phyloP scores from a whole-genome alignment of 1,140 invertebrate species.

The Venustaconcha ellipsiformis region DNA sequence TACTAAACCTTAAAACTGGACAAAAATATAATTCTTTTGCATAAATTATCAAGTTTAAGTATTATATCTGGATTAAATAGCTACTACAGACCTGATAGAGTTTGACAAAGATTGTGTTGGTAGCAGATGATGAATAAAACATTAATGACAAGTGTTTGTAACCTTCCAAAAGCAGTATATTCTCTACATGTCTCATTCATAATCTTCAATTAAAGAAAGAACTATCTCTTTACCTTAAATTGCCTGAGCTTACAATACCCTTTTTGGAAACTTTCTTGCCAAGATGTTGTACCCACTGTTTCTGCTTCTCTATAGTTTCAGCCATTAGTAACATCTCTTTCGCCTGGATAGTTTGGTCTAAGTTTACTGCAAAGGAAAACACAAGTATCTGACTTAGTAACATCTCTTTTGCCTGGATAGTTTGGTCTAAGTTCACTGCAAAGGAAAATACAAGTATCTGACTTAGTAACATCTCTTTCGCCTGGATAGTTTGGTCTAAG shows the following conservation, averaged over 20 bases:
- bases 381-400: too few species aligned
- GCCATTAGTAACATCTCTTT: conserved; percentile 93
- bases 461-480: conserved; percentile 90
- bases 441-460: too few species aligned
- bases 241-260: conserved; percentile 72
- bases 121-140: too few species aligned
- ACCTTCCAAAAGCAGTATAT: background rate
- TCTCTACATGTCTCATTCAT: background rate
- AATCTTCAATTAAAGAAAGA: background rate
- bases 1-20: too few species aligned
- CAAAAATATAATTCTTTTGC: too few species aligned
- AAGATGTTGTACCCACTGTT: conserved; percentile 90
- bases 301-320: conserved; percentile 86
- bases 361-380: conserved; percentile 78
- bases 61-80: too few species aligned
- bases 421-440: conserved; percentile 89
- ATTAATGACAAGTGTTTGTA: background rate
- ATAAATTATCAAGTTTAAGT: too few species aligned
- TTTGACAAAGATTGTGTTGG: too few species aligned
- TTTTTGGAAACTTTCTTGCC: conserved; percentile 93
- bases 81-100: too few species aligned
- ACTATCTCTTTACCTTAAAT: conserved; percentile 43
- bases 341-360: conserved; percentile 88
- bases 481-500: conserved; percentile 88
- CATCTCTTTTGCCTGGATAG: conserved; percentile 88